Base-by-base conservation (phyloP, 2,797 vertebrate genomes). In the Crotalus adamanteus region DNA sequence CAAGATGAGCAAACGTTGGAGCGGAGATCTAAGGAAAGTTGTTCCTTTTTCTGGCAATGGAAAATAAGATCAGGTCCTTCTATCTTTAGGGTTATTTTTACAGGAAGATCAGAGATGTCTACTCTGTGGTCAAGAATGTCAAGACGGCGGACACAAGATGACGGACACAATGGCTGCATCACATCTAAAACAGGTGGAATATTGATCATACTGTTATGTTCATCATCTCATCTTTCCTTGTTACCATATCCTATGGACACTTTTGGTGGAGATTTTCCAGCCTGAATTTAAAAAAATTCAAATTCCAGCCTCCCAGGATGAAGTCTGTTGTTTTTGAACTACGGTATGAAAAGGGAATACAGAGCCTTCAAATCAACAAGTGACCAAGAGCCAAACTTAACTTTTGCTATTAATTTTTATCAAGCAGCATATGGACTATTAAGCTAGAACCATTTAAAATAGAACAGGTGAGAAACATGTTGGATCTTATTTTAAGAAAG, bases 401-500 rank as follows among this genome's bases (percentile, higher is more conserved):
- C 8, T 5, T 47, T 47, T 61, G 57, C 42, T 69, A 42, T 88
- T 51, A 37, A 83, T 22, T 60, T 22, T 88, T 78, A 60, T 51
- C 3, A 18, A 28, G 25, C 47, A 56, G 51, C 90, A 91, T 88
- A 83, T 91, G 92, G 92, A 13, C 56, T 16, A 88, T 83, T 78
- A 91, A 88, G 55, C 25, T 53, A 42, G 53, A 56, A 18, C 18
- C 16, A 14, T 88, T 57, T 85, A 91, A 91, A 91, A 93, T 83
- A 63, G 86, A 91, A 57, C 87, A 91, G 86, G 92, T 88, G 92
- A 88, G 61, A 91, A 93, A 85, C 69, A 91, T 28, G 25, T 53
- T 88, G 57, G 57, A 3, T 42, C 85, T 93, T 93, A 93, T 88
- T 91, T 91, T 93, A 88, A 93, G 90, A 63, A 51, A 55, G 56